Conservation (phyloP, 2,113 vertebrate species). For the Onychostruthus taczanowskii region DNA sequence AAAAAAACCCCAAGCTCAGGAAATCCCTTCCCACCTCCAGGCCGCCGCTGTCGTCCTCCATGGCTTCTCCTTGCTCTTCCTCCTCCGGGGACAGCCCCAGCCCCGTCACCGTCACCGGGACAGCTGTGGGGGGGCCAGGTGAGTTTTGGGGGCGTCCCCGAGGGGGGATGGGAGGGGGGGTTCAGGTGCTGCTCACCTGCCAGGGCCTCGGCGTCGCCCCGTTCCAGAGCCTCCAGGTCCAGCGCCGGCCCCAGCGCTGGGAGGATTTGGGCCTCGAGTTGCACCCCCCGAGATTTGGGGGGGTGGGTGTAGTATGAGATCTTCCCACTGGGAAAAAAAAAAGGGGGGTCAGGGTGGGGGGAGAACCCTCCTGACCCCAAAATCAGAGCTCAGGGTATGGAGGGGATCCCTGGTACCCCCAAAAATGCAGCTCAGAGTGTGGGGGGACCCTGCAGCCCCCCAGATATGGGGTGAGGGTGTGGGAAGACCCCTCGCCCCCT, state of each 20-base stretch:
- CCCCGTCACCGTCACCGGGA: background rate
- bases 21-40: background rate
- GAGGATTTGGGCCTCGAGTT: background rate
- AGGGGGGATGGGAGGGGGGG: rapidly evolving
- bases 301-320: slow-evolving; percentile 11
- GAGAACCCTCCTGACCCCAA: too few species aligned
- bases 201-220: background rate
- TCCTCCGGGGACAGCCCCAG: background rate
- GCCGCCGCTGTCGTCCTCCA: background rate
- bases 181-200: background rate
- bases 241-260: rapidly evolving
- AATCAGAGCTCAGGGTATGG: too few species aligned
- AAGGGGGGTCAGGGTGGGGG: rapidly evolving
- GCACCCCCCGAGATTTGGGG: background rate
- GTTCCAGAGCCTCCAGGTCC: background rate
- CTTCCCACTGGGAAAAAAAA: background rate
- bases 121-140: background rate
- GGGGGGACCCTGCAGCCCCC: too few species aligned
- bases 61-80: background rate
- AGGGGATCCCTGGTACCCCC: background rate
- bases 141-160: background rate
- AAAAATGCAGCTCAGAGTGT: background rate
- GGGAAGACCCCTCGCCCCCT: too few species aligned
- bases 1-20: too few species aligned
- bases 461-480: too few species aligned